Base-by-base conservation (phyloP, 2,797 vertebrate genomes). In the Enteromius trimaculatus region DNA sequence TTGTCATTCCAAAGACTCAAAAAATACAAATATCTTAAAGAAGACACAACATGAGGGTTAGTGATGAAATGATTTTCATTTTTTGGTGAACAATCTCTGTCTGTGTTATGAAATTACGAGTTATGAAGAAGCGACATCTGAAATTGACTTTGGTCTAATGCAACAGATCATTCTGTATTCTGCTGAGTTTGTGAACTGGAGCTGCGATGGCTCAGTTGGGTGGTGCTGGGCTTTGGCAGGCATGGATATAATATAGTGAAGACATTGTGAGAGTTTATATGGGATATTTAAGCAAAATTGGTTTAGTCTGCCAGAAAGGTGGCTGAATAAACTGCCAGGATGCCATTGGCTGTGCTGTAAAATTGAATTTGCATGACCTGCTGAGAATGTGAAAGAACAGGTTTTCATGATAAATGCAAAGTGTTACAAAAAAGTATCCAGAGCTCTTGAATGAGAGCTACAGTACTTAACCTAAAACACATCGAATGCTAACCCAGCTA, bases 301-400 rank as follows among this genome's bases (percentile, higher is more conserved):
- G 49, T 69, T 83, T 70, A 60, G 51, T 42, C 14, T 70, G 39
- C 64, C 65, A 55, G 31, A 53, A 79, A 39, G 64, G 74, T 55
- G 14, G 49, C 65, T 83, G 29, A 70, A 70, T 78, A 78, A 78
- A 51, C 65, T 49, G 39, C 26, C 31, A 42, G 26, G 42, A 60
- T 77, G 7, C 64, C 51, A 83, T 60, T 69, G 74, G 49, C 62
- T 58, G 13, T 60, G 34, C 65, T 49, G 14, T 70, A 71, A 78
- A 78, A 78, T 78, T 78, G 75, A 71, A 83, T 78, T 62, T 49
- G 17, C 47, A 64, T 80, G 65, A 84, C 77, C 64, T 70, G 79
- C 77, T 71, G 75, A 80, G 65, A 75, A 77, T 71, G 79, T 81
- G 81, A 81, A 37, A 37, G 34, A 37, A 37, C 53, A 51, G 71